Evolutionary conservation across 2,113 vertebrate genomes (phyloP), one percentile per base, ranked within the genome.

Genomic region (Dermatemys mawii): DNA sequence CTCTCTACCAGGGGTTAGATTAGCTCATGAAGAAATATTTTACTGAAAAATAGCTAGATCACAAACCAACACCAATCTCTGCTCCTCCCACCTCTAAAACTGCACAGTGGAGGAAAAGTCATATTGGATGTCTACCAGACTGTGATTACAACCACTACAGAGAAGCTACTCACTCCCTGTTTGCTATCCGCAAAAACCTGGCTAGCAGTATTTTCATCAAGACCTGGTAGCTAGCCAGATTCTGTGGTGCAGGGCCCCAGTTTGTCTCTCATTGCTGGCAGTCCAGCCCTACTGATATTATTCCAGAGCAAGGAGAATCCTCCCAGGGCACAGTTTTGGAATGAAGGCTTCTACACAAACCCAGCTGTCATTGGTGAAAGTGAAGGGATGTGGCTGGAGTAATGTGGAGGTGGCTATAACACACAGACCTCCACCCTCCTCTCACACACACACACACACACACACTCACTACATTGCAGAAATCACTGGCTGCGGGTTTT

Each of bases 1-100:
- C 86, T 87, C n/a, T 22, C 63, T 89, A 79, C 44, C 81, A 95
- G 89, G 48, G n/a, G 38, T 88, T 93, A 95, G 84, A 95, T 80
- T 91, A 87, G 67, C 83, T 94, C 3, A 26, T 46, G 83, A 95
- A 16, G 60, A 5, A 92, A 51, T 83, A 82, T 24, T 87, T 87
- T 14, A 21, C 4, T 9, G 17, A 76, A 38, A 86, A 81, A 54
- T 81, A 89, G 8, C 13, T 78, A 6, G 0, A 92, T 53, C 6
- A 91, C 44, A 94, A 92, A 86, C 16, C 32, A 67, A 38, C 8
- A 95, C 8, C 27, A 10, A 1, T 89, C n/a, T 29, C 8, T 41
- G 84, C n/a, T 46, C 54, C 24, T 92, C 35, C 57, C 53, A 86
- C 2, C 6, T 16, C 10, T 21, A 92, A 88, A 92, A 24, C 75